phyloP scores from a whole-genome alignment of 2,888 invertebrate genomes.

The Patella ulyssiponensis region DNA sequence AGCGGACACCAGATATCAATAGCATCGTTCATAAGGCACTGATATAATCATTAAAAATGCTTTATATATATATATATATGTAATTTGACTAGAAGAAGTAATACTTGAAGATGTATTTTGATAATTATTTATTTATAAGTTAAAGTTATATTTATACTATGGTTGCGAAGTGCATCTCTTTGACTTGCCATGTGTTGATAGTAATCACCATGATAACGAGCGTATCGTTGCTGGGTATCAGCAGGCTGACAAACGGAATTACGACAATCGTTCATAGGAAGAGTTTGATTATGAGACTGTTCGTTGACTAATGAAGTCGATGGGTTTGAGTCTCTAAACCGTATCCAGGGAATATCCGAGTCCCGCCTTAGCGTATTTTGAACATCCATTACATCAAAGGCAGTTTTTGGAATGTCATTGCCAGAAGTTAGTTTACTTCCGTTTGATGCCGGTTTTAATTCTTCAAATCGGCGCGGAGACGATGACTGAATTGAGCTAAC shows the following conservation, averaged over 20 bases:
- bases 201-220: constrained; percentile 26
- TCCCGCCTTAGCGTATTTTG: constrained; percentile 28
- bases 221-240: constrained; percentile 22
- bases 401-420: constrained; percentile 25
- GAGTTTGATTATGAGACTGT: not conserved
- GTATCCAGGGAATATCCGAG: constrained; percentile 21
- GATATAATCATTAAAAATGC: too few species aligned
- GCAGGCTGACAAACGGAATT: constrained; percentile 15
- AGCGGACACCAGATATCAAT: too few species aligned
- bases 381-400: constrained; percentile 27
- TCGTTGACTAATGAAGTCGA: not conserved
- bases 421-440: constrained; percentile 16
- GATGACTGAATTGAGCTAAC: constrained; percentile 8
- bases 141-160: constrained; percentile 65
- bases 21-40: too few species aligned
- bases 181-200: not conserved
- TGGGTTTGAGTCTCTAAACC: constrained; percentile 25
- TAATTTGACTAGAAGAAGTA: too few species aligned
- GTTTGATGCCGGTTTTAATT: constrained; percentile 46
- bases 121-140: constrained; percentile 51
- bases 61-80: too few species aligned
- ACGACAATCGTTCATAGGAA: constrained; percentile 9
- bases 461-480: constrained; percentile 44
- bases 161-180: constrained; percentile 42
- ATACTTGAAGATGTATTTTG: too few species aligned